Conservation (phyloP, 1,140 invertebrate genomes). For the Papilio dardanus region DNA sequence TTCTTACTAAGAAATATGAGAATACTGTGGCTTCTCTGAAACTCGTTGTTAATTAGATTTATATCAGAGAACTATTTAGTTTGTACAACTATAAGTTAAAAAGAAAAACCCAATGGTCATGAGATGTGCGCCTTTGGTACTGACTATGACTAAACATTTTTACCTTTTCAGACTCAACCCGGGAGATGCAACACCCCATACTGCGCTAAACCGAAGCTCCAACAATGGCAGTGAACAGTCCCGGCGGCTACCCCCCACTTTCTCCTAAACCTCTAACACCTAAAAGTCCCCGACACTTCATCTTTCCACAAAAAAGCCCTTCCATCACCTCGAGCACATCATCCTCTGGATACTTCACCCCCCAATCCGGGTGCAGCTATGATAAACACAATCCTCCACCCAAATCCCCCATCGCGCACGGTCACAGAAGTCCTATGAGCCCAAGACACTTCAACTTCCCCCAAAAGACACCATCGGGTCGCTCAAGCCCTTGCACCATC, state of each 20-base stretch:
- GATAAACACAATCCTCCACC: slow-evolving; percentile 75
- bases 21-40: not conserved
- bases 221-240: slow-evolving; percentile 80
- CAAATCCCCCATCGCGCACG: slow-evolving; percentile 73
- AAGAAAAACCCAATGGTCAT: not conserved
- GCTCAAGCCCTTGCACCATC: slow-evolving; percentile 67
- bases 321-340: slow-evolving; percentile 80
- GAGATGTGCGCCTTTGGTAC: not conserved
- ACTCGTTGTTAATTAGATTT: not conserved
- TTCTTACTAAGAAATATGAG: not conserved
- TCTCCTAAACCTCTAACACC: slow-evolving; percentile 80
- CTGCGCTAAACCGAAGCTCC: slow-evolving; percentile 48
- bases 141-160: not conserved
- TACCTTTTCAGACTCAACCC: slow-evolving; percentile 43
- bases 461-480: slow-evolving; percentile 67
- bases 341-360: slow-evolving; percentile 79
- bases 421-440: slow-evolving; percentile 75
- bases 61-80: not conserved
- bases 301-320: slow-evolving; percentile 80
- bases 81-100: not conserved
- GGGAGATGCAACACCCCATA: not conserved
- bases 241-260: slow-evolving; percentile 76
- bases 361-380: slow-evolving; percentile 80
- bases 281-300: slow-evolving; percentile 79
- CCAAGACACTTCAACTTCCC: slow-evolving; percentile 79